Evolutionary conservation across 2,888 invertebrate species (phyloP).

Genomic region (Dusona sp.): DNA sequence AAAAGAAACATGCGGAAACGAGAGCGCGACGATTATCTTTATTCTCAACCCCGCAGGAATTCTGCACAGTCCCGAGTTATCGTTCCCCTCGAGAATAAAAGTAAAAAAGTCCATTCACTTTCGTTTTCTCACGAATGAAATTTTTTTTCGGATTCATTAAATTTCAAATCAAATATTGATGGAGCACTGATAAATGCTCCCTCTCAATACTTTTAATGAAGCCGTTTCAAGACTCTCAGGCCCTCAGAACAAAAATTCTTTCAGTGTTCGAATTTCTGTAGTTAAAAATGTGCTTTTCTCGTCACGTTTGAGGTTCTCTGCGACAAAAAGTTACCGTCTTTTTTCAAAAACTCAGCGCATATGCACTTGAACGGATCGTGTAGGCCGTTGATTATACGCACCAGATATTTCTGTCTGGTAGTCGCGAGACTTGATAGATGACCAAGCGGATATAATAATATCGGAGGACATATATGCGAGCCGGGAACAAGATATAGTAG

Average conservation of each 20-base stretch:
- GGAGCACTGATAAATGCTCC: slow-evolving; percentile 32
- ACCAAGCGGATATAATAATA: slow-evolving; percentile 80
- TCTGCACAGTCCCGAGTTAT: slow-evolving; percentile 12
- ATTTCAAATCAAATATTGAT: slow-evolving; percentile 58
- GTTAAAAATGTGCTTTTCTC: background rate
- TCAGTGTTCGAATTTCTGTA: background rate
- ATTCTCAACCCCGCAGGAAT: slow-evolving; percentile 28
- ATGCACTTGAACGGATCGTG: slow-evolving; percentile 43
- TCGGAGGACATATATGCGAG: slow-evolving; percentile 67
- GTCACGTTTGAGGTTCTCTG: background rate
- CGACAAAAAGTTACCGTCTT: background rate
- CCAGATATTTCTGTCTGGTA: slow-evolving; percentile 81
- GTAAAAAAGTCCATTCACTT: slow-evolving; percentile 40
- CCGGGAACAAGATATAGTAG: slow-evolving; percentile 66
- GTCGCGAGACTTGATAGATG: slow-evolving; percentile 79
- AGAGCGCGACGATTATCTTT: slow-evolving; percentile 41
- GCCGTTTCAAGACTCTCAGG: background rate
- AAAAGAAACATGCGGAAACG: slow-evolving; percentile 2
- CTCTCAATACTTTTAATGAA: background rate
- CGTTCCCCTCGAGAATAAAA: slow-evolving; percentile 8
- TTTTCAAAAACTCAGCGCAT: slow-evolving; percentile 8
- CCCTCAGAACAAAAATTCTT: background rate
- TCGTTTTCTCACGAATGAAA: slow-evolving; percentile 10
- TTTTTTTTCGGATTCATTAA: slow-evolving; percentile 49
- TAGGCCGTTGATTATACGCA: slow-evolving; percentile 71